These are phyloP conservation scores for Distichodus sexfasciatus DNA, from an alignment of 2,797 vertebrate genomes.

Conservation along the genomic window DNA sequence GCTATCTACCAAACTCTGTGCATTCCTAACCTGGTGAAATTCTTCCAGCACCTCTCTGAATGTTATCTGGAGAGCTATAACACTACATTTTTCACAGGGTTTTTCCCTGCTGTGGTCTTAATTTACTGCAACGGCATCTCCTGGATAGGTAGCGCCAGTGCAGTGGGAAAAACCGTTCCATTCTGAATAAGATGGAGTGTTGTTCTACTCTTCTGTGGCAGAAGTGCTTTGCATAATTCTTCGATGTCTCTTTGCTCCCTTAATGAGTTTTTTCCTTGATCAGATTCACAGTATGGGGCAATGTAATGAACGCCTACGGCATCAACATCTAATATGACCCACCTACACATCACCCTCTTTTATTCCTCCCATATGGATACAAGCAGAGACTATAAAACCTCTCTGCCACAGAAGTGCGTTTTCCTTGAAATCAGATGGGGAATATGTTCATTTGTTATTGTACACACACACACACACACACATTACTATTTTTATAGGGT, in stretches of 20 bases:
- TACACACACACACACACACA: not conserved
- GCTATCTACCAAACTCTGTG: not conserved
- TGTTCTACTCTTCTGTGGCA: not conserved
- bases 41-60: not conserved
- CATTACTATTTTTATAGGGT: too few species aligned
- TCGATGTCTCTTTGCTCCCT: constrained; percentile 12
- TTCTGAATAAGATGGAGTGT: too few species aligned
- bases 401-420: not conserved
- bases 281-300: not conserved
- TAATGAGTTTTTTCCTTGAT: not conserved
- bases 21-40: not conserved
- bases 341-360: not conserved
- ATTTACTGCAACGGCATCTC: not conserved
- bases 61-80: not conserved
- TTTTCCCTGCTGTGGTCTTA: not conserved
- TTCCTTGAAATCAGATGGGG: not conserved
- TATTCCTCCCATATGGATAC: not conserved
- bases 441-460: not conserved
- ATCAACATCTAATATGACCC: not conserved
- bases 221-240: too few species aligned
- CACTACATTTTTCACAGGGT: not conserved
- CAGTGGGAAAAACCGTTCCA: too few species aligned
- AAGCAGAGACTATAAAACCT: not conserved
- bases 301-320: not conserved
- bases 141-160: not conserved